phyloP scores from a whole-genome alignment of 2,888 invertebrate genomes.

The Gisinianus flammeolus region DNA sequence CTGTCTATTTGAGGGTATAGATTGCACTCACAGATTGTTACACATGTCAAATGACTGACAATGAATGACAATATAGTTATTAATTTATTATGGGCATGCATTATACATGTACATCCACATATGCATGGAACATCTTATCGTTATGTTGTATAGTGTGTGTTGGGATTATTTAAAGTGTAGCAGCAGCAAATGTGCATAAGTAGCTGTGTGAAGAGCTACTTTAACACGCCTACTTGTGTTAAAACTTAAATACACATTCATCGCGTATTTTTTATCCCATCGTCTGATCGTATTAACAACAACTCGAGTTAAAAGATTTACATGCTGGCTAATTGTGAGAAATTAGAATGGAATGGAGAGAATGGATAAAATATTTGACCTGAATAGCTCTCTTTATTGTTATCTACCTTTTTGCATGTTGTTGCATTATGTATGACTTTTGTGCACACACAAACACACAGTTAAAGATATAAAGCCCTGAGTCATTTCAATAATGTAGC shows the following conservation, averaged over 20 bases:
- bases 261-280: too few species aligned
- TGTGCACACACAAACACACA: slow-evolving; percentile 11
- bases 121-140: neutral
- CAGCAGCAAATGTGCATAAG: neutral
- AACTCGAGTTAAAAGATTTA: too few species aligned
- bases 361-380: slow-evolving; percentile 28
- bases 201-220: too few species aligned
- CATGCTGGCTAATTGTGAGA: slow-evolving; percentile 15
- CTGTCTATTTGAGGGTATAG: too few species aligned
- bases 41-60: too few species aligned
- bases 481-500: slow-evolving; percentile 21
- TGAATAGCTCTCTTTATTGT: slow-evolving; percentile 3
- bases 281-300: too few species aligned
- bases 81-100: neutral
- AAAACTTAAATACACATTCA: too few species aligned
- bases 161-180: too few species aligned
- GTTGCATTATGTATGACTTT: neutral
- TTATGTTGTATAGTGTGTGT: too few species aligned
- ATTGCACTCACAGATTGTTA: too few species aligned
- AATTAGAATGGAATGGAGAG: slow-evolving; percentile 17
- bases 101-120: neutral
- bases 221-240: too few species aligned
- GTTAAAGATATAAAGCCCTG: neutral
- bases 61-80: too few species aligned
- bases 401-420: neutral